phyloP scores from a whole-genome alignment of 2,797 vertebrate species.

The Tachyglossus aculeatus region DNA sequence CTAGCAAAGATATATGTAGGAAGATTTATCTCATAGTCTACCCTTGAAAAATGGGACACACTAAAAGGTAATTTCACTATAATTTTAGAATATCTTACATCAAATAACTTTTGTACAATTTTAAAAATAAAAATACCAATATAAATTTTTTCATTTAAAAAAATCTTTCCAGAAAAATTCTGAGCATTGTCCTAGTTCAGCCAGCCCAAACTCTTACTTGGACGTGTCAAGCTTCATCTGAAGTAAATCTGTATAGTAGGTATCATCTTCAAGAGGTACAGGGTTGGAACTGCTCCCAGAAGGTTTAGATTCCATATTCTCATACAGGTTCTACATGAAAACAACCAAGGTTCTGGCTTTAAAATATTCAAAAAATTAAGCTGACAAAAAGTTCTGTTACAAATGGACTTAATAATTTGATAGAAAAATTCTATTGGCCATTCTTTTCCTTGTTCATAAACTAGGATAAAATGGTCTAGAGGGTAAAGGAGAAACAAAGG shows the following conservation, averaged over 20 bases:
- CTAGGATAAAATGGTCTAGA: no score
- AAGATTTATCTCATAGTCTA: neutral
- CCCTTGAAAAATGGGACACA: neutral
- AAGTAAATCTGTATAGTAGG: constrained; percentile 90
- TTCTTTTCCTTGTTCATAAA: no score
- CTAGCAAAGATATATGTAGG: neutral
- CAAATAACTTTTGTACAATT: neutral
- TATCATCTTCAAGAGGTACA: constrained; percentile 68
- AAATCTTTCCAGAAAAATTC: neutral
- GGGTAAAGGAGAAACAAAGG: no score
- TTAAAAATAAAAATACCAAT: constrained; percentile 14
- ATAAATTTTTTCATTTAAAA: neutral
- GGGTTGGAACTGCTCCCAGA: neutral
- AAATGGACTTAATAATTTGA: neutral
- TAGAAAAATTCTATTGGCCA: no score
- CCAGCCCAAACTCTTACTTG: constrained; percentile 76
- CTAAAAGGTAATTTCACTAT: constrained; percentile 9
- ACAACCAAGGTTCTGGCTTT: constrained; percentile 1
- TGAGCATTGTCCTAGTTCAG: no score
- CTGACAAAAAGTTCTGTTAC: neutral
- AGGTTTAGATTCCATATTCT: constrained; percentile 63
- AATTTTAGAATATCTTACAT: constrained; percentile 7
- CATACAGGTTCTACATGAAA: constrained; percentile 65
- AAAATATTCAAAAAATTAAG: neutral
- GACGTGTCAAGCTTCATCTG: constrained; percentile 88